Evolutionary conservation across 1,140 invertebrate species (phyloP), one percentile per base, ranked within the genome.

Genomic region (Drosophila azteca): DNA sequence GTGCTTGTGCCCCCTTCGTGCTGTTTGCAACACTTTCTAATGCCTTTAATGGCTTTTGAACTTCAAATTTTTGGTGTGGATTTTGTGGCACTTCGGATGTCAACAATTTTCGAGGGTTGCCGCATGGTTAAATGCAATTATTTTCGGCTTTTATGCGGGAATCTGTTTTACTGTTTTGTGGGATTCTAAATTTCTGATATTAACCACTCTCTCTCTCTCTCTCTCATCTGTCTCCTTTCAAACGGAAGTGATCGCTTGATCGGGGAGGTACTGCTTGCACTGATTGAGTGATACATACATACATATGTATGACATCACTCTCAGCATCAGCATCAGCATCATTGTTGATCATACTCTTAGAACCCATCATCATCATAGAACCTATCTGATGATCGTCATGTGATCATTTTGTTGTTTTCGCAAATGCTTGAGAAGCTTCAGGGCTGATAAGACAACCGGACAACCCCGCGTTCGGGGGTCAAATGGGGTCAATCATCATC

Each of bases 1-100:
- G 31, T 35, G 31, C 35, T 39, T 3, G 35, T 39, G 35, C 35
- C 35, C 1, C n/a, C n/a, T n/a, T 20, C 17, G 17, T 20, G 17
- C 52, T 20, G 53, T 63, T 73, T 66, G 79, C 60, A 74, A 82
- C 79, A 82, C 79, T 82, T 82, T 83, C 79, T 75, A 78, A 75
- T 75, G 79, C 61, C 26, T 54, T 64, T 71, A 73, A 81, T 81
- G 73, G 73, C 45, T 65, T 64, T 61, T 43, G 11, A 20, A 72
- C 9, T 53, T 79, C 35, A 39, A 13, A 39, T 67, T 55, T 55
- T 55, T 57, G 51, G 49, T 73, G 43, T 39, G 54, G 50, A 9
- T 17, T 31, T 46, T 66, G 31, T 49, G 45, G 24, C 43, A 13
- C 46, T 39, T 58, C 62, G 74, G 61, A 62, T 74, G 74, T 81